These are phyloP conservation scores for Drosophila subsilvestris DNA, from an alignment of 2,888 invertebrate genomes.

Conservation along the genomic window DNA sequence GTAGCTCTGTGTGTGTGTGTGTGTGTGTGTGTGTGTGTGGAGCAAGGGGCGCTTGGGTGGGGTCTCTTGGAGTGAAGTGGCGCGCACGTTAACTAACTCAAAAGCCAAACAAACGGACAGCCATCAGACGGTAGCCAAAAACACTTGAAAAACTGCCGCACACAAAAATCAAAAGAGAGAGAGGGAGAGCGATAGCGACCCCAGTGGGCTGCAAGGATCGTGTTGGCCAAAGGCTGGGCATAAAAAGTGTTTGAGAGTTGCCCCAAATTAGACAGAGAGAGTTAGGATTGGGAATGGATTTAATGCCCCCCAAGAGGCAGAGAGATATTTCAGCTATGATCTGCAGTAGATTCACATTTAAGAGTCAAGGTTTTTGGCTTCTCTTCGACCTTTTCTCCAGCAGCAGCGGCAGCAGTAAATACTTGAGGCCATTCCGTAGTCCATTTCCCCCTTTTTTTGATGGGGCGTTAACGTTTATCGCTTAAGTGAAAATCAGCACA, in stretches of 20 bases:
- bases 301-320: neutral
- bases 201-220: slow-evolving; percentile 39
- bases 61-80: slow-evolving; percentile 27
- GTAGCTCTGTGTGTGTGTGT: neutral
- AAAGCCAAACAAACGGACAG: slow-evolving; percentile 78
- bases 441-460: slow-evolving; percentile 1
- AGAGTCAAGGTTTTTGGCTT: neutral
- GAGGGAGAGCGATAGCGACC: slow-evolving; percentile 8
- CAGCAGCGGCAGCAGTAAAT: neutral
- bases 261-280: neutral
- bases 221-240: slow-evolving; percentile 53
- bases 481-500: slow-evolving; percentile 69
- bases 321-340: neutral
- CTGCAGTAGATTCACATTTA: neutral
- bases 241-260: slow-evolving; percentile 10
- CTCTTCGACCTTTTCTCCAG: neutral
- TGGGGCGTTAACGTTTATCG: slow-evolving; percentile 72
- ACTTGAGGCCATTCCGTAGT: neutral
- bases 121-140: slow-evolving; percentile 78
- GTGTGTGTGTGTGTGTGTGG: slow-evolving; percentile 22
- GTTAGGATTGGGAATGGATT: neutral
- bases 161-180: slow-evolving; percentile 46
- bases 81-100: slow-evolving; percentile 67
- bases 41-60: slow-evolving; percentile 22
- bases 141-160: slow-evolving; percentile 54